A percentile compares a stretch with the other conserved stretches of the same genome.
Conservation (phyloP, 2,888 invertebrate genomes). For the Entomobrya proxima region DNA sequence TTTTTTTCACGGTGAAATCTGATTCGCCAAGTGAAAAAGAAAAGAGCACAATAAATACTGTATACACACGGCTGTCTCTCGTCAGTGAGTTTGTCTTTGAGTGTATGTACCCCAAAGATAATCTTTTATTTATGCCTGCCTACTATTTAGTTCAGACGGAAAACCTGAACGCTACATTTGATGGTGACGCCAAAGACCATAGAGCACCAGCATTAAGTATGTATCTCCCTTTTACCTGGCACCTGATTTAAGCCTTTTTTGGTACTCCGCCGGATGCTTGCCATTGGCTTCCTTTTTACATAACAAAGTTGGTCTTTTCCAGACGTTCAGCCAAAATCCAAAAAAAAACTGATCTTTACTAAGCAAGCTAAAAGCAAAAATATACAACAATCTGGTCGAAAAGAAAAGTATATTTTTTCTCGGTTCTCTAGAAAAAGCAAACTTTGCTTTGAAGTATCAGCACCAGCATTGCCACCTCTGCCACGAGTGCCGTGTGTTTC, state of each 20-base stretch:
- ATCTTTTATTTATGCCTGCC: conserved; percentile 35
- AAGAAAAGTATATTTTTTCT: not conserved
- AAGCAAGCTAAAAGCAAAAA: not conserved
- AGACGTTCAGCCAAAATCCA: not conserved
- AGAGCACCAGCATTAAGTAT: not conserved
- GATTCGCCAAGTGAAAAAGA: conserved; percentile 16
- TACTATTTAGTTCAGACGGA: not conserved
- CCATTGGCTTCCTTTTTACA: not conserved
- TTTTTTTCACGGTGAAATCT: conserved; percentile 26
- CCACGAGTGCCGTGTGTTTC: conserved; percentile 4
- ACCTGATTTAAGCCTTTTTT: not conserved
- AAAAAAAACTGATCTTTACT: not conserved
- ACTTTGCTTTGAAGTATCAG: not conserved
- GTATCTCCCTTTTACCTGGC: not conserved
- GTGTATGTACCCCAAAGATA: not conserved
- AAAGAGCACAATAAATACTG: not conserved
- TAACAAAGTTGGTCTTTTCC: not conserved
- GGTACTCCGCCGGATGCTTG: not conserved
- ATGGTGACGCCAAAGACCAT: not conserved
- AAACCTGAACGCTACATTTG: not conserved
- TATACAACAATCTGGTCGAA: not conserved
- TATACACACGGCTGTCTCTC: not conserved
- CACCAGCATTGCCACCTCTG: not conserved
- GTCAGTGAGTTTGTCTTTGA: not conserved
- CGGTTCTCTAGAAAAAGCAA: not conserved